Evolutionary conservation across 2,113 vertebrate genomes (phyloP).

Genomic region (Grus americana): DNA sequence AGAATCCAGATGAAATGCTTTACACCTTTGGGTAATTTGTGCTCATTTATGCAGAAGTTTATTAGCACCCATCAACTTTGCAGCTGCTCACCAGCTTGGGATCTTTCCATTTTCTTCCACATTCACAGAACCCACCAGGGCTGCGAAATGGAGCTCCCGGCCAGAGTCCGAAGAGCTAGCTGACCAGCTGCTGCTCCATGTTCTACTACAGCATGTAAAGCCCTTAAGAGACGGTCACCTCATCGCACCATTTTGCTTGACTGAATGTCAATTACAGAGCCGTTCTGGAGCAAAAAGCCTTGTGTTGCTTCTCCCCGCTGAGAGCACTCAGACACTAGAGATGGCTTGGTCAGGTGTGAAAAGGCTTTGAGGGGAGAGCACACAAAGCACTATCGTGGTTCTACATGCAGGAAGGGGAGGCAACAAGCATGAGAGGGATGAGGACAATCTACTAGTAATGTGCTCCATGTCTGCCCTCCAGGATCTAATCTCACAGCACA

Average conservation of each 20-base stretch:
- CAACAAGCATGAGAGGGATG: not conserved
- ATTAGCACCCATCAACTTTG: not conserved
- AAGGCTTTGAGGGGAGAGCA: not conserved
- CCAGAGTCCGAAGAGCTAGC: not conserved
- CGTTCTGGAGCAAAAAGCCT: not conserved
- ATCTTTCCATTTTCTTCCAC: not conserved
- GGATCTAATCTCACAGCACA: not conserved
- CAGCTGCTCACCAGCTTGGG: not conserved
- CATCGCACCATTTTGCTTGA: not conserved
- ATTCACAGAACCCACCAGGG: not conserved
- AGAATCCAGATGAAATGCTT: not conserved
- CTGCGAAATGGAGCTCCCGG: not conserved
- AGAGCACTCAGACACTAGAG: not conserved
- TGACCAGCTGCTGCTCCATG: not conserved
- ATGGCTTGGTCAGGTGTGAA: not conserved
- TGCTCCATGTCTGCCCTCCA: not conserved
- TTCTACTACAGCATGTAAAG: fast-evolving
- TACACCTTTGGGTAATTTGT: not conserved
- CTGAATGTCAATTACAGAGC: not conserved
- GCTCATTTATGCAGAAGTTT: not conserved
- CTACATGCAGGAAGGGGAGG: not conserved
- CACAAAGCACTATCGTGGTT: not conserved
- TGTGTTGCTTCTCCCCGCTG: not conserved
- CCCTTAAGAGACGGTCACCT: not conserved
- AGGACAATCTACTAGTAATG: not conserved